Evolutionary conservation across 2,888 invertebrate species (phyloP).

Genomic region (Pristionchus exspectatus): DNA sequence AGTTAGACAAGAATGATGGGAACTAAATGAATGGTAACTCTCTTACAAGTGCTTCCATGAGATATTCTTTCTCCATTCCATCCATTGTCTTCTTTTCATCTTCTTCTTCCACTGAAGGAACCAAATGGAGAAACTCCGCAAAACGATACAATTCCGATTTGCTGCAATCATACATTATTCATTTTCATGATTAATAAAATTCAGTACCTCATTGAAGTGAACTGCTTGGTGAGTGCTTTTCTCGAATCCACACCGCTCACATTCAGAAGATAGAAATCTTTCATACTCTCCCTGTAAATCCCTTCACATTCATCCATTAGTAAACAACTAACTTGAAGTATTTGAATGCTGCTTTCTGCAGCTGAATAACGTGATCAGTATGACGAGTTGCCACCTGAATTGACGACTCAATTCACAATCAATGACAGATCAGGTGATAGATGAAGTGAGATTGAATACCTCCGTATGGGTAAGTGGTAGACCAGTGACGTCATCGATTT

Average conservation of each 20-base stretch:
- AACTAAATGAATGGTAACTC: neutral
- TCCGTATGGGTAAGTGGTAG: conserved; percentile 71
- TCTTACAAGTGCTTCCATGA: conserved; percentile 90
- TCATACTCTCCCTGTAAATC: conserved; percentile 80
- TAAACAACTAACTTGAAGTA: conserved; percentile 63
- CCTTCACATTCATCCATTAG: neutral
- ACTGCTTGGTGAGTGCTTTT: conserved; percentile 89
- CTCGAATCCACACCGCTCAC: conserved; percentile 96
- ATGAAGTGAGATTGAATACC: conserved; percentile 57
- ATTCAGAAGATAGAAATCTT: conserved; percentile 92
- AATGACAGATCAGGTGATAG: too few species aligned
- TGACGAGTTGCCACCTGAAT: conserved; percentile 89
- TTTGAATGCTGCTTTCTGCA: conserved; percentile 95
- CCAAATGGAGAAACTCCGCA: conserved; percentile 90
- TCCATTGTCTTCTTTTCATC: conserved; percentile 61
- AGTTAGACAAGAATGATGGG: neutral
- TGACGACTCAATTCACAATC: neutral
- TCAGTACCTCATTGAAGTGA: conserved; percentile 80
- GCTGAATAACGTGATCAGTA: conserved; percentile 91
- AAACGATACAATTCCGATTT: conserved; percentile 89
- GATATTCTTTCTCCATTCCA: conserved; percentile 85
- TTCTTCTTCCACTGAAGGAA: conserved; percentile 87
- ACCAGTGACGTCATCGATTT: conserved; percentile 88
- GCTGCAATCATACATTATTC: conserved; percentile 79
- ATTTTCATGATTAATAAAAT: neutral